A percentile compares a stretch with the other conserved stretches of the same genome.
These are phyloP conservation scores for Sebastes oblongus DNA, from an alignment of 2,797 vertebrate species.

Conservation along the genomic window DNA sequence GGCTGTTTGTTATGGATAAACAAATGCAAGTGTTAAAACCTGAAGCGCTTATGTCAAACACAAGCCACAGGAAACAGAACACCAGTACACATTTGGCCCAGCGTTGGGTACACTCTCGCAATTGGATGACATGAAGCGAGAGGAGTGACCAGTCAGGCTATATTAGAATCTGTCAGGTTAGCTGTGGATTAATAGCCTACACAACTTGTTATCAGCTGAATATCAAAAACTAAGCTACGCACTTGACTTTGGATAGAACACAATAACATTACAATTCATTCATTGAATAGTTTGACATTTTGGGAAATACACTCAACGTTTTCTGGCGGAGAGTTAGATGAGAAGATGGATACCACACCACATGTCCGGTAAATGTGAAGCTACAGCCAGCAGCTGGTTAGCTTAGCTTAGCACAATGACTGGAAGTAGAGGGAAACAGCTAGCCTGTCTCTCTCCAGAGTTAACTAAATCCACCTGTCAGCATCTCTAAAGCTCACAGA, in stretches of 20 bases:
- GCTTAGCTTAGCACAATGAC: neutral
- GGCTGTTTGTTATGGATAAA: slow-evolving; percentile 93
- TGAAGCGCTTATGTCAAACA: slow-evolving; percentile 63
- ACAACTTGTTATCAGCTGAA: neutral
- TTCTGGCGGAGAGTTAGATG: neutral
- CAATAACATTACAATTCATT: neutral
- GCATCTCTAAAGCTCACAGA: neutral
- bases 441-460: neutral
- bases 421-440: neutral
- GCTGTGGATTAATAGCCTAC: neutral
- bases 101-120: neutral
- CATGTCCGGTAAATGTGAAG: neutral
- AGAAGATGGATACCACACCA: neutral
- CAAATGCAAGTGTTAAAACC: slow-evolving; percentile 88
- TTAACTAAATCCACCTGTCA: neutral
- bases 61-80: slow-evolving; percentile 52
- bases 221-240: slow-evolving; percentile 2
- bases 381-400: neutral
- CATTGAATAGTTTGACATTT: neutral
- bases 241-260: neutral
- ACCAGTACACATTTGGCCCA: slow-evolving; percentile 1
- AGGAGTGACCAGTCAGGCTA: slow-evolving; percentile 22
- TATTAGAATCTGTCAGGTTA: neutral
- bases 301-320: neutral
- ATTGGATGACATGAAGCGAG: slow-evolving; percentile 17